These are phyloP conservation scores for Drosophila hydei DNA, from an alignment of 1,140 invertebrate genomes.

Conservation along the genomic window DNA sequence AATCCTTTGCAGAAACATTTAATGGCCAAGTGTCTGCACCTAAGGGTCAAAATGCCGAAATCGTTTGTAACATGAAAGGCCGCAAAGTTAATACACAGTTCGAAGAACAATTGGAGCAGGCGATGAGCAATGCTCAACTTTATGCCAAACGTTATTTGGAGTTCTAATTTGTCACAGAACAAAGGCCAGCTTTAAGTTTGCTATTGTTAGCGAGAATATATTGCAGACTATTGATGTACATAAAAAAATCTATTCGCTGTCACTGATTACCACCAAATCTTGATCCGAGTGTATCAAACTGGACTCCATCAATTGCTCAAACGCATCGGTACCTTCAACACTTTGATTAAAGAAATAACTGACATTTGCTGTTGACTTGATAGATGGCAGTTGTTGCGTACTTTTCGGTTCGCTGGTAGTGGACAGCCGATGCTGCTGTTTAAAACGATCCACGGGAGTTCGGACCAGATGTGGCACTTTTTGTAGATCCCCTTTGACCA, in stretches of 20 bases:
- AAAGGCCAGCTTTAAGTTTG: constrained; percentile 29
- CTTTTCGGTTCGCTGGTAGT: constrained; percentile 1
- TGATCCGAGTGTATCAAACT: constrained; percentile 43
- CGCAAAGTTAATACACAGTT: constrained; percentile 85
- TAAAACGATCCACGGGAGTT: constrained; percentile 66
- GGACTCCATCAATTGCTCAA: constrained; percentile 71
- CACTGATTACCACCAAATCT: constrained; percentile 32
- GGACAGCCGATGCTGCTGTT: constrained; percentile 44
- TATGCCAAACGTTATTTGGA: constrained; percentile 83
- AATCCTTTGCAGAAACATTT: constrained; percentile 85
- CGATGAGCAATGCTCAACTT: constrained; percentile 84
- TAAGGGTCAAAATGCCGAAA: constrained; percentile 85
- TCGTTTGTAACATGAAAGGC: constrained; percentile 86
- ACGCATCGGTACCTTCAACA: constrained; percentile 47
- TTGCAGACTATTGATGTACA: constrained; percentile 26
- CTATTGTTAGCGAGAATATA: constrained; percentile 41
- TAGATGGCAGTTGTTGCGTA: constrained; percentile 12
- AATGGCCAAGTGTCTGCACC: constrained; percentile 82
- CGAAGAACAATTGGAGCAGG: constrained; percentile 84
- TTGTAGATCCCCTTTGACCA: constrained; percentile 57
- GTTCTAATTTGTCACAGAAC: constrained; percentile 28
- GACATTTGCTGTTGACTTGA: constrained; percentile 37
- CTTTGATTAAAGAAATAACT: constrained; percentile 74
- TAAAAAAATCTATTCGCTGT: constrained; percentile 32
- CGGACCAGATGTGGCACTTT: constrained; percentile 17